phyloP scores from a whole-genome alignment of 2,113 vertebrate species.

The Coracopsis vasa region DNA sequence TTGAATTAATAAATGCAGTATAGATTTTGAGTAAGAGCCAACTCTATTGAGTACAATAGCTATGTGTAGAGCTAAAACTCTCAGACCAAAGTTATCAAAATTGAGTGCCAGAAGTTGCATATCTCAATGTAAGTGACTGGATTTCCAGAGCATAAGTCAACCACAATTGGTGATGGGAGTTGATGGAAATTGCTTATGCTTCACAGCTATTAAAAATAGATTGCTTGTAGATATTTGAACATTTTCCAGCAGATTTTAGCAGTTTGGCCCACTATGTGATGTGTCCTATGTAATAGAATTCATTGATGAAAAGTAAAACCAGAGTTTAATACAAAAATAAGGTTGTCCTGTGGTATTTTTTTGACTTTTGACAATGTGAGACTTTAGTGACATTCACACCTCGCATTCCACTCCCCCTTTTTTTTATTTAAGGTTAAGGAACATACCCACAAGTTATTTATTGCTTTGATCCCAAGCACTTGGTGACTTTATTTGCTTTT shows the following conservation, averaged over 20 bases:
- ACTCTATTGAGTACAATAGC: background rate
- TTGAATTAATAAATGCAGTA: constrained; percentile 14
- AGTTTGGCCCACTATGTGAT: background rate
- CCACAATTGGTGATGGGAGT: background rate
- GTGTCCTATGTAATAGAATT: background rate
- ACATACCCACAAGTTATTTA: background rate
- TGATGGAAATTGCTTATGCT: background rate
- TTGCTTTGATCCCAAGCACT: background rate
- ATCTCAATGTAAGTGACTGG: background rate
- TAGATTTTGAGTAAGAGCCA: background rate
- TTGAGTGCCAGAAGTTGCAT: background rate
- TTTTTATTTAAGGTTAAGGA: background rate
- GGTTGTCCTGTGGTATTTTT: fast-evolving
- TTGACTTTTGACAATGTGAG: background rate
- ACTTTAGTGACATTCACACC: background rate
- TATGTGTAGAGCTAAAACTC: background rate
- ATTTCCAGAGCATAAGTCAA: background rate
- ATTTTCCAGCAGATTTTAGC: background rate
- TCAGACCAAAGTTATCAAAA: background rate
- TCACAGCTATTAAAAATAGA: background rate
- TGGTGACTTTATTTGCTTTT: background rate
- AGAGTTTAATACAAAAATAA: background rate
- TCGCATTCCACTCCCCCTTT: fast-evolving
- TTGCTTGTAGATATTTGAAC: background rate
- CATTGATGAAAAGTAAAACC: background rate